Evolutionary conservation across 2,797 vertebrate genomes (phyloP).

Genomic region (Ptychadena robeensis): DNA sequence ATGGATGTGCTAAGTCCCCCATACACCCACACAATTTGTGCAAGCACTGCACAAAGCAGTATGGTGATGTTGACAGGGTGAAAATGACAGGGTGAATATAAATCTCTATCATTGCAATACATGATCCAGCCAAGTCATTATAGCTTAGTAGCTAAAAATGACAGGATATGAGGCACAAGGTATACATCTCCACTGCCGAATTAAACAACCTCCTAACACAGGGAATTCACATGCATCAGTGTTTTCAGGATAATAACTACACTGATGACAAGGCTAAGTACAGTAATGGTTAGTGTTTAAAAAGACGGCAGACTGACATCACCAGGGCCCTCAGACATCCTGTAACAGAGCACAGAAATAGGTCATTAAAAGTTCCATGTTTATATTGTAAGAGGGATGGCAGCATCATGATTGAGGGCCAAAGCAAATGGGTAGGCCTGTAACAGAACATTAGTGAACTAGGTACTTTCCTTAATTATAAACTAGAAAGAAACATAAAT

Average conservation of each 20-base stretch:
- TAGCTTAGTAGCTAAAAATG: conserved; percentile 2
- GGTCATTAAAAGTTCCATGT: not conserved
- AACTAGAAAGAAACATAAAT: not conserved
- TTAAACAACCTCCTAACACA: not conserved
- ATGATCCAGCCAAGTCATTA: not conserved
- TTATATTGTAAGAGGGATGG: not conserved
- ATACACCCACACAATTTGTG: too few relatives aligned
- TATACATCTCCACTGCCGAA: not conserved
- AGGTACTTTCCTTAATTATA: not conserved
- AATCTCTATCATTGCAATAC: too few relatives aligned
- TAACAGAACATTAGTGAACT: not conserved
- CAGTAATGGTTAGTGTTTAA: conserved; percentile 22
- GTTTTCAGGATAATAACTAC: not conserved
- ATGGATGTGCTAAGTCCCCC: too few relatives aligned
- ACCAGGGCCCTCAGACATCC: not conserved
- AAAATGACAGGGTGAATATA: too few relatives aligned
- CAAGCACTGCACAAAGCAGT: too few relatives aligned
- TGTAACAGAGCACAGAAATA: not conserved
- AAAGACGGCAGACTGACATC: conserved; percentile 13
- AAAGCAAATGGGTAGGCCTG: not conserved
- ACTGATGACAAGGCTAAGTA: conserved; percentile 15
- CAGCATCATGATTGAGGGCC: not conserved
- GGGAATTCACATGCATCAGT: conserved; percentile 10
- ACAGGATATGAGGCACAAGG: conserved; percentile 21
- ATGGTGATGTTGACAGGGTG: too few relatives aligned